A percentile compares a stretch with the other conserved stretches of the same genome.
Evolutionary conservation across 2,113 vertebrate genomes (phyloP).

Genomic region (Amblyopsis rosae): DNA sequence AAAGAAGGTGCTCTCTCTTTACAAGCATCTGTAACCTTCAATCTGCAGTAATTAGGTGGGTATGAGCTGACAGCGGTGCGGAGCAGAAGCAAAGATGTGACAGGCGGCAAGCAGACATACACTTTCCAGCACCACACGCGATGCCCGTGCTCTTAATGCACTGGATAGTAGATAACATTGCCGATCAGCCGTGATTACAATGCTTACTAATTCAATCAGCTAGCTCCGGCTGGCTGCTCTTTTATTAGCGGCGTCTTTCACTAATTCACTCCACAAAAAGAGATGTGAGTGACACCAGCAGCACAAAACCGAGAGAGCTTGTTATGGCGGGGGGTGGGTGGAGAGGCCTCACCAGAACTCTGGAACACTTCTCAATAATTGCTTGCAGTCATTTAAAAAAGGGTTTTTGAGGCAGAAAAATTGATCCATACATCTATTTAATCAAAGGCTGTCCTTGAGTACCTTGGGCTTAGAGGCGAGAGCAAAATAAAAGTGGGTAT

Average conservation of each 20-base stretch:
- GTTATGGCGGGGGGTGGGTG: slow-evolving; percentile 11
- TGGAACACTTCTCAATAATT: slow-evolving; percentile 47
- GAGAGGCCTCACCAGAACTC: slow-evolving; percentile 28
- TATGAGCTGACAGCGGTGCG: slow-evolving; percentile 46
- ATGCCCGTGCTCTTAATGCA: slow-evolving; percentile 43
- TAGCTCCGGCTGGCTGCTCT: slow-evolving; percentile 53
- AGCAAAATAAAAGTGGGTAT: slow-evolving; percentile 35
- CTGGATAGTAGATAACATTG: slow-evolving; percentile 53
- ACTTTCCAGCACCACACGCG: slow-evolving; percentile 34
- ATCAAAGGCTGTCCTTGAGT: slow-evolving; percentile 47
- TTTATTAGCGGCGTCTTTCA: slow-evolving; percentile 59
- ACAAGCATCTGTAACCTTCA: slow-evolving; percentile 50
- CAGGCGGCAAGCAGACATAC: slow-evolving; percentile 37
- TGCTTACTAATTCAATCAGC: slow-evolving; percentile 65
- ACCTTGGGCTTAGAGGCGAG: slow-evolving; percentile 27
- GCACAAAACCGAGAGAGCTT: slow-evolving; percentile 18
- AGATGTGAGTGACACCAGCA: slow-evolving; percentile 49
- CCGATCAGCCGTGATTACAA: slow-evolving; percentile 58
- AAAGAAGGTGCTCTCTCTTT: background rate
- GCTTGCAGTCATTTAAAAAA: slow-evolving; percentile 46
- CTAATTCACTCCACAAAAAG: slow-evolving; percentile 54
- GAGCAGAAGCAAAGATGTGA: slow-evolving; percentile 48
- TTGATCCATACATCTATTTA: slow-evolving; percentile 49
- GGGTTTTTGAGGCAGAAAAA: slow-evolving; percentile 43
- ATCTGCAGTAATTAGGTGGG: slow-evolving; percentile 56